Evolutionary conservation across 2,113 vertebrate species (phyloP), one percentile per base, ranked within the genome.

Genomic region (Choloepus hoffmanni): DNA sequence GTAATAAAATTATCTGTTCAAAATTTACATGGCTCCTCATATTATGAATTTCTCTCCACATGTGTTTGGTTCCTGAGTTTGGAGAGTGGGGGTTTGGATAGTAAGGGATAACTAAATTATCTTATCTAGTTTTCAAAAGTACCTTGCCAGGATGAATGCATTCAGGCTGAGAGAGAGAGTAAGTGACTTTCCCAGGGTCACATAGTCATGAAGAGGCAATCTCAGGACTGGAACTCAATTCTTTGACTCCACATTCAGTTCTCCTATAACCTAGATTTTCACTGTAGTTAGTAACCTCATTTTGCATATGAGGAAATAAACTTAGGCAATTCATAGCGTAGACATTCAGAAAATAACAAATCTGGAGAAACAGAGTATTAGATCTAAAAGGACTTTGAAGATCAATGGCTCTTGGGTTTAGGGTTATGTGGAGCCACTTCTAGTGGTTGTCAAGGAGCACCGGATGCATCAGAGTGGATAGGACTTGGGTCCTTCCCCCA

Each of bases 11-110:
- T 55, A 79, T 40, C 26, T 43, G 7, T 60, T 70, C 58, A 93
- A 79, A 89, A 81, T 79, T 70, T 81, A 91, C 5, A 93, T 85
- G n/a, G 9, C 40, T n/a, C 7, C 48, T 95, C 85, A 50, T 43
- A n/a, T 91, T 88, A 85, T 1, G 88, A 26, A 43, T 77, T 19
- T 78, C 21, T 73, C 50, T 93, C 18, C 10, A 40, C 77, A 77
- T 67, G 1, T 43, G 40, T 90, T 90, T 87, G 62, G 7, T 53
- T 68, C 28, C 36, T 28, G 10, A 87, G 40, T 87, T 87, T 90
- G 43, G 1, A 72, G 60, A 79, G 40, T 88, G 60, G 85, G 24
- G n/a, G 4, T 7, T 72, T 72, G 58, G 33, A 77, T 40, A 55
- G 15, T 82, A 45, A 95, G 55, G 33, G 40, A 24, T 36, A 92